phyloP scores from a whole-genome alignment of 2,888 invertebrate genomes.

The Phoronis australis region DNA sequence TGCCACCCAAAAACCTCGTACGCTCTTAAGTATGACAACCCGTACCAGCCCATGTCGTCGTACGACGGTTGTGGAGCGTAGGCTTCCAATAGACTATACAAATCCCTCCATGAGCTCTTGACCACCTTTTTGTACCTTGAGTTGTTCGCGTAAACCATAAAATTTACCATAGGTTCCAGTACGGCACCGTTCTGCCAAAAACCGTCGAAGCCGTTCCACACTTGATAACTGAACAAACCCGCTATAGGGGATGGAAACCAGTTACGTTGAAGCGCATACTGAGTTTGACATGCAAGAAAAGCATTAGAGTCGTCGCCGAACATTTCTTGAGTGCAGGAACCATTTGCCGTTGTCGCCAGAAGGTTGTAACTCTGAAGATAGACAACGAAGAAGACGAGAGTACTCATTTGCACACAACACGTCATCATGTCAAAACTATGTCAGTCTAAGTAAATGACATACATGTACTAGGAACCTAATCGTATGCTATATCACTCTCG shows the following conservation, averaged over 20 bases:
- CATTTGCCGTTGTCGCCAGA: too few relatives aligned
- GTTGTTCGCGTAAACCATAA: slow-evolving; percentile 21
- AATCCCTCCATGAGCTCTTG: slow-evolving; percentile 13
- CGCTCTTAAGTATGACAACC: slow-evolving; percentile 19
- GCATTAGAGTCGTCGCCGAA: slow-evolving; percentile 23
- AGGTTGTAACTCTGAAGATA: too few relatives aligned
- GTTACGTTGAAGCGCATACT: slow-evolving; percentile 26
- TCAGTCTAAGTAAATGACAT: too few relatives aligned
- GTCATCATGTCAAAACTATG: too few relatives aligned
- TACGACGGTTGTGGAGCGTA: slow-evolving; percentile 28
- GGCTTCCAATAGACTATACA: slow-evolving; percentile 22
- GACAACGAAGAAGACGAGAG: too few relatives aligned
- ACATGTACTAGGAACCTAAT: too few relatives aligned
- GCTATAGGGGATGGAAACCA: slow-evolving; percentile 31
- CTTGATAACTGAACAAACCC: slow-evolving; percentile 25
- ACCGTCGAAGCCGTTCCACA: slow-evolving; percentile 30
- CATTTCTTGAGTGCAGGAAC: slow-evolving; percentile 22
- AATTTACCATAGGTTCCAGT: slow-evolving; percentile 24
- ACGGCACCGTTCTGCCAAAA: slow-evolving; percentile 32
- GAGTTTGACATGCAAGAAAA: slow-evolving; percentile 22
- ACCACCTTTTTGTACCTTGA: slow-evolving; percentile 19
- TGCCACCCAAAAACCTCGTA: slow-evolving; percentile 17
- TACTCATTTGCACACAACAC: too few relatives aligned
- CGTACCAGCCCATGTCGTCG: slow-evolving; percentile 32
- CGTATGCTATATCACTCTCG: too few relatives aligned